Evolutionary conservation across 2,888 invertebrate genomes (phyloP).

Genomic region (Cancer borealis): DNA sequence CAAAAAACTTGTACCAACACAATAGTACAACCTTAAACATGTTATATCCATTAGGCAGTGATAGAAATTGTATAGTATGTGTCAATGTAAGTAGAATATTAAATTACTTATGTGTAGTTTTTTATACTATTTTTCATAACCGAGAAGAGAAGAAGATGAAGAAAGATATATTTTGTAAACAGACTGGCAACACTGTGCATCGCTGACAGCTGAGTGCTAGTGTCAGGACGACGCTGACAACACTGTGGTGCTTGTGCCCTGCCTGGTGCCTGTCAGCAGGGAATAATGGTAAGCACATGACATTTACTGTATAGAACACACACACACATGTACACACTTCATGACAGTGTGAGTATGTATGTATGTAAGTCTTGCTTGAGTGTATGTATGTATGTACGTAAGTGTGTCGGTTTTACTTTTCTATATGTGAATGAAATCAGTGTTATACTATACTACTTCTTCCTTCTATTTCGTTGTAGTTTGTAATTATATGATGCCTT

Average conservation of each 20-base stretch:
- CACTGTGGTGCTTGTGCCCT: neutral
- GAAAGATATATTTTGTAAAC: neutral
- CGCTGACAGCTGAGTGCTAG: neutral
- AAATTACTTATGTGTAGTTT: neutral
- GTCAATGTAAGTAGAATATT: neutral
- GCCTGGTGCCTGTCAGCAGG: neutral
- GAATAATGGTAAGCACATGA: neutral
- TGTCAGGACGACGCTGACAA: neutral
- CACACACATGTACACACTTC: too few species aligned
- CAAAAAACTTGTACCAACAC: constrained; percentile 34
- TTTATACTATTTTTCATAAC: neutral
- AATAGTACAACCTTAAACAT: neutral
- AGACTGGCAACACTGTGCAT: constrained; percentile 27
- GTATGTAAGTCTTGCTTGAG: too few species aligned
- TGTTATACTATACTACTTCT: neutral
- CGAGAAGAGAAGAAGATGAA: neutral
- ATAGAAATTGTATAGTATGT: neutral
- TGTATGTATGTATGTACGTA: too few species aligned
- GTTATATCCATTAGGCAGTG: neutral
- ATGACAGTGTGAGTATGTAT: too few species aligned
- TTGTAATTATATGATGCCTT: neutral
- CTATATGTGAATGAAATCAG: neutral
- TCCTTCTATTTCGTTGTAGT: neutral
- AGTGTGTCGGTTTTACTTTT: neutral
- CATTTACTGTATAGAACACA: neutral